A percentile compares a stretch with the other conserved stretches of the same genome.
Evolutionary conservation across 2,888 invertebrate species (phyloP).

Genomic region (Cataglyphis cursor): DNA sequence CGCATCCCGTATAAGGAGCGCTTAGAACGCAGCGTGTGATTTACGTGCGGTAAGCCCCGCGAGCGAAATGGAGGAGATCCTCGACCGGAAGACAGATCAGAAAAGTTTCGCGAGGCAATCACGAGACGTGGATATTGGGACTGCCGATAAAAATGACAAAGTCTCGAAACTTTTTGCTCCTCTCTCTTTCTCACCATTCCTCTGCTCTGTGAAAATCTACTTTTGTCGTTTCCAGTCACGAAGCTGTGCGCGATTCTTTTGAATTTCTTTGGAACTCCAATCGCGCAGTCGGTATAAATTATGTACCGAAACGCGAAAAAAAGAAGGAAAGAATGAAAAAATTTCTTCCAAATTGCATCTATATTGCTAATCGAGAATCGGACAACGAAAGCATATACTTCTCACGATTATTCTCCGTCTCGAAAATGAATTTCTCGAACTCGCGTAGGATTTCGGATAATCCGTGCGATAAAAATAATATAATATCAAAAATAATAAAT

Average conservation of each 20-base stretch:
- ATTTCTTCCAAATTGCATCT: slow-evolving; percentile 38
- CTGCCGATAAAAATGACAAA: slow-evolving; percentile 86
- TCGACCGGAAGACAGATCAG: slow-evolving; percentile 82
- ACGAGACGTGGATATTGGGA: slow-evolving; percentile 79
- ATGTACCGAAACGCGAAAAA: slow-evolving; percentile 48
- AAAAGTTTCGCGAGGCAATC: slow-evolving; percentile 84
- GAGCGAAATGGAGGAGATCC: slow-evolving; percentile 46
- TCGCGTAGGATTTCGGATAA: background rate
- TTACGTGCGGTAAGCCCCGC: slow-evolving; percentile 67
- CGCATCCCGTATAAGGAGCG: slow-evolving; percentile 61
- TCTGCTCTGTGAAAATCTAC: slow-evolving; percentile 47
- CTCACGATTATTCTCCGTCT: background rate
- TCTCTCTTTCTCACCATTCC: background rate
- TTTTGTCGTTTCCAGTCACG: slow-evolving; percentile 60
- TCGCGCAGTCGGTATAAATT: slow-evolving; percentile 60
- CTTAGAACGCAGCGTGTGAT: slow-evolving; percentile 68
- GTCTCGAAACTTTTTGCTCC: slow-evolving; percentile 79
- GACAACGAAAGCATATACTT: background rate
- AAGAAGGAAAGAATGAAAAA: background rate
- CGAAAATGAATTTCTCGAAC: background rate
- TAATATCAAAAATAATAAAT: background rate
- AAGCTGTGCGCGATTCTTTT: slow-evolving; percentile 56
- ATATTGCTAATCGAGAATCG: background rate
- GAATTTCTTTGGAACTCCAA: slow-evolving; percentile 62
- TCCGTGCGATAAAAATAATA: background rate